Base-by-base conservation (phyloP, 1,140 invertebrate species). In the Lepeophtheirus salmonis region DNA sequence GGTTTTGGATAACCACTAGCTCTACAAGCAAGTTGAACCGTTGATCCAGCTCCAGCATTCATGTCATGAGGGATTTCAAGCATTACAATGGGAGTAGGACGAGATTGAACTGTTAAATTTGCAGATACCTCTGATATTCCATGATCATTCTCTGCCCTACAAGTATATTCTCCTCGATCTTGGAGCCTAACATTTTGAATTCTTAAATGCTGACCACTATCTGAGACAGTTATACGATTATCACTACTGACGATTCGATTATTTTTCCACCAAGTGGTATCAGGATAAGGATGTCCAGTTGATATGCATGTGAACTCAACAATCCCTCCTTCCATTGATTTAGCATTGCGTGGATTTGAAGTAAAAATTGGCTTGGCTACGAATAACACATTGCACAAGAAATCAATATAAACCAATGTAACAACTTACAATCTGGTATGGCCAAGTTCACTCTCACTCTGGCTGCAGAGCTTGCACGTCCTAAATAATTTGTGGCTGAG, bases 271-370 rank as follows among this genome's bases (percentile, higher is more conserved):
- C 59, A 61, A 3, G 59, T 54, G 13, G 50, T 25, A 50, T 54
- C 49, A 3, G 59, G 59, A 53, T 61, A 61, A 21, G 59, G 59
- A 25, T 22, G 18, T 16, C 59, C 59, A 18, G n/a, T 23, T 2
- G 59, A 48, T 2, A 50, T 65, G 51, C 21, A 26, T 30, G 50
- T 61, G 58, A 17, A 64, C 51, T 52, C 64, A 17, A 48, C 64
- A 57, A 58, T 68, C n/a, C 41, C 50, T 2, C 23, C 51, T 55
- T 61, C 59, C 14, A 14, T 6, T 2, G 50, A 14, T 13, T 14
- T 18, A 4, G 48, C 22, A 61, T 54, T 50, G 12, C 59, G 16
- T 21, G 59, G 59, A 10, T 54, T 61, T 1, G 59, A 56, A 22
- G 59, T 61, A 18, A 61, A 55, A 17, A 24, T 30, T 57, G 55